A percentile compares a stretch with the other conserved stretches of the same genome.
Evolutionary conservation across 2,888 invertebrate genomes (phyloP).

Genomic region (Acanthacorydalis orientalis): DNA sequence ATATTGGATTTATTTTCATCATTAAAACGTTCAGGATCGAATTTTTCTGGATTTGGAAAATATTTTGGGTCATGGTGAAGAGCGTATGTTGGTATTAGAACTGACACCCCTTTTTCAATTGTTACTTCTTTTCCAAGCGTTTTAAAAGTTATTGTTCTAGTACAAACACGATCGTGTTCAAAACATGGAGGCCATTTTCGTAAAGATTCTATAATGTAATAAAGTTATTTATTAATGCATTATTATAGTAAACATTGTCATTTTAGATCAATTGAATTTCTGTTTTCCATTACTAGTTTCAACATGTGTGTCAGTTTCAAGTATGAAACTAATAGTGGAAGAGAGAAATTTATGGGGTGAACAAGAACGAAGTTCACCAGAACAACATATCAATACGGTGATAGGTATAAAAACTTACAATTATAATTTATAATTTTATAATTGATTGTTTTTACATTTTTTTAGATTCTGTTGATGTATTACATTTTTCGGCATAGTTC

Average conservation of each 20-base stretch:
- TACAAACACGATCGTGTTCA: neutral
- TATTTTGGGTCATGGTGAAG: neutral
- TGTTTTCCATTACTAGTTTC: neutral
- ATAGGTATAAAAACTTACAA: no score
- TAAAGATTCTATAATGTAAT: neutral
- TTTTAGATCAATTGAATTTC: neutral
- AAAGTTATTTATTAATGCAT: neutral
- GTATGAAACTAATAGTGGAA: no score
- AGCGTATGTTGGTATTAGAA: neutral
- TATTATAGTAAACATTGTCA: neutral
- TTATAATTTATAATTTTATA: no score
- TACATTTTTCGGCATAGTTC: no score
- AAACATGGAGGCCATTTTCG: neutral
- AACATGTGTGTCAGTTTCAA: no score
- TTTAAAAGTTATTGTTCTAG: neutral
- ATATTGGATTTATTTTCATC: neutral
- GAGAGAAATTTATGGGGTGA: no score
- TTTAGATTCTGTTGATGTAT: no score
- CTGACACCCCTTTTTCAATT: neutral
- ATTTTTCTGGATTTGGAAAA: neutral
- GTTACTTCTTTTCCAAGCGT: neutral
- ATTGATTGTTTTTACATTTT: no score
- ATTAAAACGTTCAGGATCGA: constrained; percentile 1
- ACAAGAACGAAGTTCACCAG: no score
- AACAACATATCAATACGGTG: no score